Conservation (phyloP, 2,113 vertebrate genomes). For the Gallinago media region DNA sequence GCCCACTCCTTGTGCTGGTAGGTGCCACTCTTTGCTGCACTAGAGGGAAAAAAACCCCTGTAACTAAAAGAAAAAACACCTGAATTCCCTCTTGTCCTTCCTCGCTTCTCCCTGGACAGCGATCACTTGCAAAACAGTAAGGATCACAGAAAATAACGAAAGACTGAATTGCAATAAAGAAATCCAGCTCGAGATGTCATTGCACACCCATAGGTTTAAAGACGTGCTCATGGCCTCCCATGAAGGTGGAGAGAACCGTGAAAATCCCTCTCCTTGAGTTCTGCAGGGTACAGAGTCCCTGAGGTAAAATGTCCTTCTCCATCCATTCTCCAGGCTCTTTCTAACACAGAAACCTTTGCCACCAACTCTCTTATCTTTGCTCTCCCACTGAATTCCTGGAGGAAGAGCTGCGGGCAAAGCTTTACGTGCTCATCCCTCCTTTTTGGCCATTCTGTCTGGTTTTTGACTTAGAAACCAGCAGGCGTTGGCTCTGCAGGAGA, state of each 20-base stretch:
- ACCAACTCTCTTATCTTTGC: not conserved
- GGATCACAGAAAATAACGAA: not conserved
- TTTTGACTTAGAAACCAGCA: not conserved
- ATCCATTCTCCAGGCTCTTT: not conserved
- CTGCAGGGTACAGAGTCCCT: not conserved
- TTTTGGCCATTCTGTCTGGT: not conserved
- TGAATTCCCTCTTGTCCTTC: not conserved
- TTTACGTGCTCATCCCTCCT: not conserved
- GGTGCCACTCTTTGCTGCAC: not conserved
- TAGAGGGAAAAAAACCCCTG: not conserved
- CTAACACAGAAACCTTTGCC: not conserved
- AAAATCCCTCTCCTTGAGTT: not conserved
- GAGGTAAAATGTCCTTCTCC: not conserved
- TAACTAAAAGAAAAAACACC: not conserved
- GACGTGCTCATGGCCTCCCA: not conserved
- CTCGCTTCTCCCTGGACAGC: not conserved
- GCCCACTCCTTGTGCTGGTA: not conserved
- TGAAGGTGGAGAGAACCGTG: not conserved
- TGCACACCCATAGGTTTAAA: not conserved
- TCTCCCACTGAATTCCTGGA: not conserved
- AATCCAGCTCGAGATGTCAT: not conserved
- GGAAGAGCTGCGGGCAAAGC: not conserved
- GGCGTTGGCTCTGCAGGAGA: not conserved
- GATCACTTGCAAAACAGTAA: not conserved
- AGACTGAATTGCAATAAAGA: not conserved